Percentiles rank a stretch among this genome's conserved stretches.
phyloP scores from a whole-genome alignment of 2,888 invertebrate species.

The Plemyria rubiginata region DNA sequence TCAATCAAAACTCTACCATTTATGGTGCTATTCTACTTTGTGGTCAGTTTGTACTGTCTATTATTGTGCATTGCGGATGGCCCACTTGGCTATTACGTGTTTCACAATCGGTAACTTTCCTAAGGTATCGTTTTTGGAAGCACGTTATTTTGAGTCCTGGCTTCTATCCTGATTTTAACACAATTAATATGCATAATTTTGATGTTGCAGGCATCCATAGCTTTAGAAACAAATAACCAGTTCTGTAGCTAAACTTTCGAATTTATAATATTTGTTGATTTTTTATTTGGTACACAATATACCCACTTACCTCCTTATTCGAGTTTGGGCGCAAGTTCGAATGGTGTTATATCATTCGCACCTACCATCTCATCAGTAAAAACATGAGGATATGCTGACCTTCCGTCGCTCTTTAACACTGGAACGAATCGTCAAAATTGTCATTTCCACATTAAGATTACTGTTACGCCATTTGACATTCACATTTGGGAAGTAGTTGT shows the following conservation, averaged over 20 bases:
- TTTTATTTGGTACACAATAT: no score
- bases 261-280: no score
- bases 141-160: no score
- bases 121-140: not conserved
- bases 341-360: no score
- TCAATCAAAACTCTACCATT: slow-evolving; percentile 44
- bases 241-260: no score
- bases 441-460: slow-evolving; percentile 50
- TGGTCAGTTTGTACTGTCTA: slow-evolving; percentile 1
- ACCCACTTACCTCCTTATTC: no score
- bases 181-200: no score
- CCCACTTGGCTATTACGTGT: not conserved
- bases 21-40: slow-evolving; percentile 16
- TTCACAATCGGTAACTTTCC: not conserved
- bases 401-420: slow-evolving; percentile 42
- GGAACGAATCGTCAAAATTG: slow-evolving; percentile 62
- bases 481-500: slow-evolving; percentile 42
- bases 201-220: no score
- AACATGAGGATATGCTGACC: slow-evolving; percentile 35
- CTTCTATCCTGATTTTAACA: no score
- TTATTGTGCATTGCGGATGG: not conserved
- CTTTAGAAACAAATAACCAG: no score
- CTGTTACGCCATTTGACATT: slow-evolving; percentile 52
- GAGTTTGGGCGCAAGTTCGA: no score
- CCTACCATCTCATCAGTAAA: not conserved